Conservation (phyloP, 2,797 vertebrate species). For the Thamnophis elegans region DNA sequence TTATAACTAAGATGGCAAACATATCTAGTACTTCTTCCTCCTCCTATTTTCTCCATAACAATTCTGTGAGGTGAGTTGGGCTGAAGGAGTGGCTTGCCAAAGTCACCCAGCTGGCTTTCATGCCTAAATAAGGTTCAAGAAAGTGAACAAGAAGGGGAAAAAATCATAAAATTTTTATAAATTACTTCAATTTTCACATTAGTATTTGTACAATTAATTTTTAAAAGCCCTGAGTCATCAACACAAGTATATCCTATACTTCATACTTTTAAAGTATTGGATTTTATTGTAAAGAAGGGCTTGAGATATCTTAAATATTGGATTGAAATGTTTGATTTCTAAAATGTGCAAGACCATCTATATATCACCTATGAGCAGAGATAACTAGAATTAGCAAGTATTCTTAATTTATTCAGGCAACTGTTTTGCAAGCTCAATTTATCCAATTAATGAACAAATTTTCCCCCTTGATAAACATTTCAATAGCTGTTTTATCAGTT, state of each 20-base stretch:
- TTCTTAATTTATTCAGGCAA: background rate
- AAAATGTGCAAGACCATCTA: background rate
- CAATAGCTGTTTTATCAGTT: background rate
- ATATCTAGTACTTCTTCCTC: background rate
- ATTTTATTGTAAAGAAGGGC: background rate
- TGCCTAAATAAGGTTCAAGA: background rate
- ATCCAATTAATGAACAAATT: background rate
- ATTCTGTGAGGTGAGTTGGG: background rate
- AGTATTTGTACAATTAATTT: background rate
- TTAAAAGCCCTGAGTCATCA: background rate
- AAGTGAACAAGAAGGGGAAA: background rate
- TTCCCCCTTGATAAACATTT: background rate
- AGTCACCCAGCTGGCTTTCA: background rate
- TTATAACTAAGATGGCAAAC: background rate
- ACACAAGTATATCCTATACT: background rate
- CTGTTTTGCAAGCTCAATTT: background rate
- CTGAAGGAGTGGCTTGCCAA: background rate
- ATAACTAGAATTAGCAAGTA: background rate
- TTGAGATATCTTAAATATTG: background rate
- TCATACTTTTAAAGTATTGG: background rate
- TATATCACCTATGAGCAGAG: background rate
- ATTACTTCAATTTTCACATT: background rate
- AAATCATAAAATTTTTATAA: background rate
- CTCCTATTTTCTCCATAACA: background rate
- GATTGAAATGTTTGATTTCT: background rate